A percentile compares a stretch with the other conserved stretches of the same genome.
These are phyloP conservation scores for Dasyprocta punctata DNA, from an alignment of 2,113 vertebrate genomes.

Conservation along the genomic window DNA sequence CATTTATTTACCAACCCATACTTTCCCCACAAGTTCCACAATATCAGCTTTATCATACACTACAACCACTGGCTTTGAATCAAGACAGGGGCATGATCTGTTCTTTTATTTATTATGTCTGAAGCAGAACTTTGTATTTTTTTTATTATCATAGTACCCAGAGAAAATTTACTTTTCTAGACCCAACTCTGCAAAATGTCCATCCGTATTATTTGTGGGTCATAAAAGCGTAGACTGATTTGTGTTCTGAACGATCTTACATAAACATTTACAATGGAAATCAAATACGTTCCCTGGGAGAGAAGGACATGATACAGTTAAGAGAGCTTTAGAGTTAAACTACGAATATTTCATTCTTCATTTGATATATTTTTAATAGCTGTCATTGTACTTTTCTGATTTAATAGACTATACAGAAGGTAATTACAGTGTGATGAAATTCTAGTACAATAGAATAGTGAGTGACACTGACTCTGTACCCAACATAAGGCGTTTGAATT, in stretches of 20 bases:
- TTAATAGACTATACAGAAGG: neutral
- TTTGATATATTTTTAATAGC: neutral
- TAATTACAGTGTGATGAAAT: neutral
- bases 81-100: neutral
- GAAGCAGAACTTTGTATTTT: conserved; percentile 15
- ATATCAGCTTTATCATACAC: neutral
- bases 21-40: neutral
- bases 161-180: conserved; percentile 40
- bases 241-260: neutral
- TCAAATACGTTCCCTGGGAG: neutral
- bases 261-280: conserved; percentile 39
- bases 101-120: conserved; percentile 33
- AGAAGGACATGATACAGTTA: neutral
- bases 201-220: conserved; percentile 22
- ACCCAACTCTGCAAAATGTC: neutral
- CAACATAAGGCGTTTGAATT: neutral
- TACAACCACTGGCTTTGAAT: conserved; percentile 4
- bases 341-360: neutral
- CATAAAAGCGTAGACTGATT: neutral
- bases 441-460: neutral
- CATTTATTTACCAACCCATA: neutral
- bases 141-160: neutral
- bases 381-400: neutral
- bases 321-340: neutral
- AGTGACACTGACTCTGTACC: neutral